Base-by-base conservation (phyloP, 2,888 invertebrate genomes). In the Pegoplata infirma region DNA sequence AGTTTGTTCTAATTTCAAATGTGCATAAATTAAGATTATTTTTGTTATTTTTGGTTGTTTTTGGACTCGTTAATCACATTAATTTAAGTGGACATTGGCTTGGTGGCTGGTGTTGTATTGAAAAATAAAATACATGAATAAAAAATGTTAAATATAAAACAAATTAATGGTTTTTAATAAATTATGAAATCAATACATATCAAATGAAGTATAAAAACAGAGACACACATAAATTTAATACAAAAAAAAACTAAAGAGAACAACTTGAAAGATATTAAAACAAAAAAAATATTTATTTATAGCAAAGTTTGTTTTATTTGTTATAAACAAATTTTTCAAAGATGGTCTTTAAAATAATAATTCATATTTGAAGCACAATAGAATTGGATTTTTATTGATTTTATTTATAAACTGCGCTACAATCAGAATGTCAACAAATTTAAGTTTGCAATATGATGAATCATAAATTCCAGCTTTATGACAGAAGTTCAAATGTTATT, bases 21-120 rank as follows among this genome's bases (percentile, higher is more conserved):
- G 61, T 71, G 66, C 66, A 79, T 75, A 71, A 75, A 74, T 79
- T 78, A 69, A 64, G 69, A 69, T 69, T 46, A 66, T 12, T 23
- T n/a, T n/a, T n/a, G n/a, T n/a, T n/a, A n/a, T n/a, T n/a, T n/a
- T n/a, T n/a, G n/a, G 10, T 71, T 32, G n/a, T 51, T 64, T 64
- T n/a, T 66, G 17, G 64, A 61, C 55, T 77, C 61, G 49, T 63
- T 68, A 77, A 56, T 61, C 40, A 68, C 14, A 32, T 44, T 14
- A 64, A 68, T 59, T 66, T 19, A 19, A 49, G 32, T 49, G 49
- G 49, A 49, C 28, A 36, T n/a, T 47, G 40, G 17, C 7, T 21
- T 55, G 19, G 28, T 28, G 17, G 6, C 17, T 55, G 19, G 28
- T 28, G 40, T 25, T 25, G 23, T 8, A 0, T 17, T 14, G 12